Base-by-base conservation (phyloP, 2,888 invertebrate genomes). In the Drosophila putrida region DNA sequence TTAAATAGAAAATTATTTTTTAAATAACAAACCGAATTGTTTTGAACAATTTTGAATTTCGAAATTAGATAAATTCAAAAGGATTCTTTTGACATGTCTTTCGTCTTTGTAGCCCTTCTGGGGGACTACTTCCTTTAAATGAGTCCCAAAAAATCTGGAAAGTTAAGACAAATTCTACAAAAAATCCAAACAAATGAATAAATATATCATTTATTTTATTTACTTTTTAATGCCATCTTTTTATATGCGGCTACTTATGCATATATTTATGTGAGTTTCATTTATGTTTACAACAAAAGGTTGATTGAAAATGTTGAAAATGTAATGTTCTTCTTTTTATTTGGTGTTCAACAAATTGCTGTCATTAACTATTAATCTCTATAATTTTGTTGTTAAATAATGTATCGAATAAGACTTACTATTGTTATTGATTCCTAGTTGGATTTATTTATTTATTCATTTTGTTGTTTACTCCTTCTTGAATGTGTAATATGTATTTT, bases 201-300 rank as follows among this genome's bases (percentile, higher is more conserved):
- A 88, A 89, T 89, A 86, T 84, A 87, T 82, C 62, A 68, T 87
- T 76, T 84, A 78, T 83, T 65, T 89, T 75, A 78, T 84, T 76
- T 70, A 55, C 58, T 71, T 68, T 68, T 75, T 68, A 72, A 78
- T 83, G 77, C 76, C 71, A 80, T 71, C 71, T 79, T 76, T 76
- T 85, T 85, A 64, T 72, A 70, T 75, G 80, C 77, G 80, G 77
- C 76, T 76, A 64, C 80, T 77, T 85, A 79, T 85, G 71, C 68
- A 84, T 74, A 82, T 70, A 78, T 78, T 72, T 65, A 76, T 63
- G 57, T 69, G 65, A 66, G 60, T 71, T 75, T 78, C 60, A 61
- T 67, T 79, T 58, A 63, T 74, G 51, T 39, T 55, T 65, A 58
- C 69, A 67, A 63, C 64, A 66, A 69, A 69, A 78, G 61, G 46